Evolutionary conservation across 2,888 invertebrate species (phyloP).

Genomic region (Cremastinae sp.): DNA sequence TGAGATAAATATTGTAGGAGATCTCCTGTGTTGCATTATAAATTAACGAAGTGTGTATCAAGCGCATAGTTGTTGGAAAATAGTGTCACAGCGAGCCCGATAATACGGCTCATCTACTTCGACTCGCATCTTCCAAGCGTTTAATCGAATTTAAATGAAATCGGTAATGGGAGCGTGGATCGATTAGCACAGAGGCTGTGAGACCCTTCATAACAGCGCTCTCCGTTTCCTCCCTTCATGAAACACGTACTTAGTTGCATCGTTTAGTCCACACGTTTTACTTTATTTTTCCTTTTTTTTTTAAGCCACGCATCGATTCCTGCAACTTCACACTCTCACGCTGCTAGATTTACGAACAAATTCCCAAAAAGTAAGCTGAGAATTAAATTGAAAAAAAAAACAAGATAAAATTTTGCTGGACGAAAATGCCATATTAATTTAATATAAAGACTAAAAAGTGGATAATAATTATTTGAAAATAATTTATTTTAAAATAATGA

Average conservation of each 20-base stretch:
- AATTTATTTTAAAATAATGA: too few species aligned
- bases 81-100: slow-evolving; percentile 51
- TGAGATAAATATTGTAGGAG: slow-evolving; percentile 15
- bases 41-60: slow-evolving; percentile 44
- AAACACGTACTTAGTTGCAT: not conserved
- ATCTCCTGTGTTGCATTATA: slow-evolving; percentile 21
- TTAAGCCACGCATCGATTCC: not conserved
- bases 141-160: slow-evolving; percentile 73
- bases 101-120: slow-evolving; percentile 60
- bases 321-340: too few species aligned
- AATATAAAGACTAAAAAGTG: too few species aligned
- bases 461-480: too few species aligned
- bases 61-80: slow-evolving; percentile 13
- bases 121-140: slow-evolving; percentile 61
- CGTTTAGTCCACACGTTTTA: not conserved
- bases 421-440: too few species aligned
- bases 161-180: slow-evolving; percentile 63
- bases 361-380: too few species aligned
- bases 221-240: not conserved
- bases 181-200: slow-evolving; percentile 57
- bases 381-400: too few species aligned
- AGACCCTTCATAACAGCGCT: slow-evolving; percentile 22
- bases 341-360: too few species aligned
- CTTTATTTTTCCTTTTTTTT: not conserved
- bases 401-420: too few species aligned